These are phyloP conservation scores for Coturnix japonica DNA, from an alignment of 2,113 vertebrate species.

Conservation along the genomic window DNA sequence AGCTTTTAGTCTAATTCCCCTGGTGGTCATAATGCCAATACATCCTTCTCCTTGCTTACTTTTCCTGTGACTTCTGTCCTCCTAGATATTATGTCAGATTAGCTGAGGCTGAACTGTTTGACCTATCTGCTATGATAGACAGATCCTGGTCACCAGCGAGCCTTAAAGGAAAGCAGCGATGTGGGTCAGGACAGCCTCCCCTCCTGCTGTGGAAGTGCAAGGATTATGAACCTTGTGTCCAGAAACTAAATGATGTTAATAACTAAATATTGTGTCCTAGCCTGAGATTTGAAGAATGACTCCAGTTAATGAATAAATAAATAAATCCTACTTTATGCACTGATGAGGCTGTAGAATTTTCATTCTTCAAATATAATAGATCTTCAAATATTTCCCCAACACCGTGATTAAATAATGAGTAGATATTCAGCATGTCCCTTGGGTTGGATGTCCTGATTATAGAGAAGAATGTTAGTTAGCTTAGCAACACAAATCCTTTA, in stretches of 20 bases:
- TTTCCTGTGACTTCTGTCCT: neutral
- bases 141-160: neutral
- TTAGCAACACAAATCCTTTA: neutral
- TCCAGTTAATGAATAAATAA: neutral
- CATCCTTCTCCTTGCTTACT: accelerated
- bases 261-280: neutral
- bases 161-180: neutral
- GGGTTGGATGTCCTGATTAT: neutral
- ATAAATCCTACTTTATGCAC: neutral
- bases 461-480: neutral
- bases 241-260: neutral
- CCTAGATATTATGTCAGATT: neutral
- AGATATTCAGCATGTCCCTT: neutral
- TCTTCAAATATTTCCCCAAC: neutral
- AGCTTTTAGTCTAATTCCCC: neutral
- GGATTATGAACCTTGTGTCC: neutral
- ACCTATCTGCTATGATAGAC: neutral
- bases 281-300: neutral
- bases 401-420: neutral
- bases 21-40: neutral
- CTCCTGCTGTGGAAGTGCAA: neutral
- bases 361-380: neutral
- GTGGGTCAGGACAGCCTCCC: neutral
- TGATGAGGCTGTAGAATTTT: neutral
- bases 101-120: too few relatives aligned